Evolutionary conservation across 2,113 vertebrate genomes (phyloP).

Genomic region (Pavo muticus): DNA sequence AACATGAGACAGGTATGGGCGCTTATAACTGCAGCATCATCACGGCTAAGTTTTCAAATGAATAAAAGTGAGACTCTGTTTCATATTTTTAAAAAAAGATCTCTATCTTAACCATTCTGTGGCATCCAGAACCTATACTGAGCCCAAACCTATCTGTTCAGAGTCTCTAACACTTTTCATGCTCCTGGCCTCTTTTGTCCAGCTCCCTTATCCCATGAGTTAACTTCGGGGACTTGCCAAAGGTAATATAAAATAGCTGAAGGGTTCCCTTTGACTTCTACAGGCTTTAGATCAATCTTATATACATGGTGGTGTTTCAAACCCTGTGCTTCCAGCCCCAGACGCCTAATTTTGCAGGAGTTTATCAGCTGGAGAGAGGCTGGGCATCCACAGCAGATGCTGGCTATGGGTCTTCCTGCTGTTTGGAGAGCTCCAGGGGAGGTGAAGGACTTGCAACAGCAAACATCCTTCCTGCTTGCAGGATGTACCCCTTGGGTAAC

Average conservation of each 20-base stretch:
- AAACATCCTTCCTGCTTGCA: neutral
- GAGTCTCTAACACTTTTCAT: neutral
- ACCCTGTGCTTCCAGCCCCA: neutral
- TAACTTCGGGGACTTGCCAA: neutral
- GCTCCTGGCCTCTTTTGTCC: neutral
- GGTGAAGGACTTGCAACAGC: neutral
- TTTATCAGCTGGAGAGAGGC: neutral
- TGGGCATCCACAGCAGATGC: accelerated
- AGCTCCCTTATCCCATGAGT: neutral
- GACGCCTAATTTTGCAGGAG: neutral
- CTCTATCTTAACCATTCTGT: neutral
- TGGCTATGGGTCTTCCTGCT: neutral
- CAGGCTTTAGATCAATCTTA: neutral
- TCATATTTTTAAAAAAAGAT: neutral
- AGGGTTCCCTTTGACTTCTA: neutral
- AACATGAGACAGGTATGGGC: neutral
- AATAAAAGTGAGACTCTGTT: neutral
- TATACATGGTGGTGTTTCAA: neutral
- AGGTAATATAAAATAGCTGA: neutral
- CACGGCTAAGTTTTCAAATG: neutral
- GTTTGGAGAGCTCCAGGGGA: accelerated
- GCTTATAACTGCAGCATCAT: neutral
- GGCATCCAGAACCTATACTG: neutral
- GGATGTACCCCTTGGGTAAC: neutral
- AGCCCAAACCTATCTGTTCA: neutral